Base-by-base conservation (phyloP, 2,888 invertebrate genomes). In the Morpho deidamia region DNA sequence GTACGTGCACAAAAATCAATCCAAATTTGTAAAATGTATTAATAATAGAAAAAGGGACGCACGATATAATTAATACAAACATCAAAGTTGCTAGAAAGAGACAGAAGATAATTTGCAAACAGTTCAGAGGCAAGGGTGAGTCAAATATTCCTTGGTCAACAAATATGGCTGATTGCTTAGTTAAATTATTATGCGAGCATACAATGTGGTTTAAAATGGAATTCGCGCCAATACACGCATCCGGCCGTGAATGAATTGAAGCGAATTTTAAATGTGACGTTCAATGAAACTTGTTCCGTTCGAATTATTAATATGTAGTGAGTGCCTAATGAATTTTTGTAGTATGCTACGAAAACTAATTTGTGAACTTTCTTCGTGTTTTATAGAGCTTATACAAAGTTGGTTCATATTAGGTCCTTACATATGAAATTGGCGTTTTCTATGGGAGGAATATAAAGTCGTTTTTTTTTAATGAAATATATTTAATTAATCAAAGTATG, bases 151-250 rank as follows among this genome's bases (percentile, higher is more conserved):
- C 11, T 49, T 23, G 76, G 80, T 44, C 23, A 42, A 46, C 54
- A 48, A 61, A 82, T 82, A 72, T 71, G 72, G 68, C 55, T 69
- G 69, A 72, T 79, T 74, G 76, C 68, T 69, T 65, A 64, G 64
- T 61, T 66, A 14, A 70, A 66, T 69, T 71, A 71, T 76, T 71
- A 71, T 76, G 70, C 71, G 61, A 55, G 58, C 61, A 56, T 58
- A 59, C 58, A 59, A 61, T 61, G 66, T 58, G 57, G 55, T 62
- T 55, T 61, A 66, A 68, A 59, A 70, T 70, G 70, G 70, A 67
- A 61, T 63, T 59, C 62, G 60, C 63, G 62, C 66, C 62, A 66
- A 61, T 56, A 47, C 41, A 39, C 49, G 58, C 67, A 65, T 68
- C 68, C 70, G 68, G 66, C 61, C 58, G 57, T 66, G 62, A 69